phyloP scores from a whole-genome alignment of 2,888 invertebrate species.

The Plagodis pulveraria region DNA sequence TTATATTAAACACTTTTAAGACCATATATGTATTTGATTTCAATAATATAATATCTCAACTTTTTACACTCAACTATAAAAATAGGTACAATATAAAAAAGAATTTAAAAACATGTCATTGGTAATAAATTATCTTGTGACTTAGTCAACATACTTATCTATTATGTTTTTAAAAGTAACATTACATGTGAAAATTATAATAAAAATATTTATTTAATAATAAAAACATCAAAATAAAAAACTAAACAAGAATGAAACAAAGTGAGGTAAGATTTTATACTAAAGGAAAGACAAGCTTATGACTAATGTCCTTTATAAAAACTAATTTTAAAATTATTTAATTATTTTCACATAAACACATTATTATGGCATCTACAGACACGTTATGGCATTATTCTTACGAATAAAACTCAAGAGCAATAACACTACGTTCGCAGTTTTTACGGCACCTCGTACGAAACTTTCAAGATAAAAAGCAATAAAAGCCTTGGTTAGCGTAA shows the following conservation, averaged over 20 bases:
- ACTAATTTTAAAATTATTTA: slow-evolving; percentile 54
- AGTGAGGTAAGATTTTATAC: slow-evolving; percentile 64
- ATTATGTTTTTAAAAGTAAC: slow-evolving; percentile 52
- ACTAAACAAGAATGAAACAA: slow-evolving; percentile 59
- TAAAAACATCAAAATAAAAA: slow-evolving; percentile 1
- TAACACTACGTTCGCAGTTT: slow-evolving; percentile 16
- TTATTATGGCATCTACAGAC: slow-evolving; percentile 75
- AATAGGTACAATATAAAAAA: slow-evolving; percentile 65
- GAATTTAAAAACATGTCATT: slow-evolving; percentile 82
- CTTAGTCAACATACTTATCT: slow-evolving; percentile 78
- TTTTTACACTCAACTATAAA: slow-evolving; percentile 73
- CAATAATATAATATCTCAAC: slow-evolving; percentile 69
- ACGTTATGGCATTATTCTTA: slow-evolving; percentile 72
- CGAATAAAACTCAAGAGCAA: slow-evolving; percentile 39
- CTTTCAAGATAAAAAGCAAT: no score
- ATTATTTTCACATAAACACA: slow-evolving; percentile 47
- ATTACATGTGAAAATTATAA: slow-evolving; percentile 53
- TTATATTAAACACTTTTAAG: slow-evolving; percentile 53
- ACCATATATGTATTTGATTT: slow-evolving; percentile 52
- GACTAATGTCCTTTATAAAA: slow-evolving; percentile 53
- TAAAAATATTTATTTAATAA: slow-evolving; percentile 35
- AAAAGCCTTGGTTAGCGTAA: no score
- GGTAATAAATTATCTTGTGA: slow-evolving; percentile 84
- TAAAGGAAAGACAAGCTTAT: slow-evolving; percentile 62
- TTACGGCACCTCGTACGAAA: slow-evolving; percentile 14